Evolutionary conservation across 2,113 vertebrate genomes (phyloP).

Genomic region (Pygoscelis adeliae): DNA sequence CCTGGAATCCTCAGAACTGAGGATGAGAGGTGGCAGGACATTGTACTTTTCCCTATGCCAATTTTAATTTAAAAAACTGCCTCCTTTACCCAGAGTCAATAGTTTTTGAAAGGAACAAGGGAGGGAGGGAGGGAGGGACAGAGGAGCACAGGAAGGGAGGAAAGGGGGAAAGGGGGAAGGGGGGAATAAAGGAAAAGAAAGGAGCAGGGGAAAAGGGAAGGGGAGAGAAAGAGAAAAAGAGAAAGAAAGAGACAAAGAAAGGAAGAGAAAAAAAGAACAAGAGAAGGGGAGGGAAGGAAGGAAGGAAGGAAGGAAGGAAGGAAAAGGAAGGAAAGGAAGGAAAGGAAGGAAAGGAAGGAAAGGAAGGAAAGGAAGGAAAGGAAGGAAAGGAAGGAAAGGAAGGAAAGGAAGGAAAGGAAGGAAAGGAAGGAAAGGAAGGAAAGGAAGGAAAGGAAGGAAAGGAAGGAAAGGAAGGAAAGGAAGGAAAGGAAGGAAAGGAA

Average conservation of each 20-base stretch:
- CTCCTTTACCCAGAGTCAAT: background rate
- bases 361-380: too few relatives aligned
- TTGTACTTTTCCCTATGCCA: background rate
- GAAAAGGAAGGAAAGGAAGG: too few relatives aligned
- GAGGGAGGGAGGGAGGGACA: background rate
- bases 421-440: too few relatives aligned
- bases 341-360: too few relatives aligned
- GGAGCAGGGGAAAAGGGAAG: rapidly evolving
- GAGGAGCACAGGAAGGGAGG: background rate
- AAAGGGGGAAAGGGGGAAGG: background rate
- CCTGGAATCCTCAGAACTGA: background rate
- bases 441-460: too few relatives aligned
- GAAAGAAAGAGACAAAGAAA: background rate
- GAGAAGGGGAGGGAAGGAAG: too few relatives aligned
- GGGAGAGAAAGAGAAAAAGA: background rate
- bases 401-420: too few relatives aligned
- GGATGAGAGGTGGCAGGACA: background rate
- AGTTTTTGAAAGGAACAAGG: background rate
- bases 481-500: too few relatives aligned
- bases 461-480: too few relatives aligned
- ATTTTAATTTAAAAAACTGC: background rate
- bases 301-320: too few relatives aligned
- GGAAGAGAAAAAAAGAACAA: background rate
- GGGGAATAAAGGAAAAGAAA: background rate
- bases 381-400: too few relatives aligned